Evolutionary conservation across 1,140 invertebrate species (phyloP).

Genomic region (Choristoneura fumiferana): DNA sequence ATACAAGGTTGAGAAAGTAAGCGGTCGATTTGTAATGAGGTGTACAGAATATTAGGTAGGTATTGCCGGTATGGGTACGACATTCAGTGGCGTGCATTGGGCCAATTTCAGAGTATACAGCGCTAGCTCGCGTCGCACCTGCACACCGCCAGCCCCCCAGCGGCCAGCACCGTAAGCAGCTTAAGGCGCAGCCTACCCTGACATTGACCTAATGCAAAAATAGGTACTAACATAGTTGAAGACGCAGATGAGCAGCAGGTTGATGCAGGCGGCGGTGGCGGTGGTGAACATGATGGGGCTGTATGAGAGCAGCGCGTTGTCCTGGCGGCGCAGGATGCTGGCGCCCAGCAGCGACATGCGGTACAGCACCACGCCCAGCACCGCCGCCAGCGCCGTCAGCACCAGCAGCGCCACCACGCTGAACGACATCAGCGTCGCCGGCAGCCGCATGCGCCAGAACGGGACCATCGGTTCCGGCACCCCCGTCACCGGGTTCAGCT

Average conservation of each 20-base stretch:
- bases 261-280: conserved; percentile 91
- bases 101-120: no score
- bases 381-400: conserved; percentile 89
- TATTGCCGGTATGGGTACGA: no score
- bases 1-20: no score
- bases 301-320: conserved; percentile 79
- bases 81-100: no score
- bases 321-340: conserved; percentile 76
- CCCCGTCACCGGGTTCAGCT: conserved; percentile 87
- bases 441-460: conserved; percentile 92
- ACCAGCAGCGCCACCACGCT: conserved; percentile 90
- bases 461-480: conserved; percentile 89
- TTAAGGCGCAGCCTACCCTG: no score
- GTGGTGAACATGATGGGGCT: conserved; percentile 90
- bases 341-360: conserved; percentile 91
- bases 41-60: no score
- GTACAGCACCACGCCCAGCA: conserved; percentile 95
- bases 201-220: not conserved
- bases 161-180: no score
- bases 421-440: conserved; percentile 90
- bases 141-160: no score
- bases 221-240: conserved; percentile 88
- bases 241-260: conserved; percentile 91
- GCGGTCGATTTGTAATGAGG: no score
- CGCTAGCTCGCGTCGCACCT: no score